These are phyloP conservation scores for Tetheella fluctuosa DNA, from an alignment of 2,888 invertebrate species.

Conservation along the genomic window DNA sequence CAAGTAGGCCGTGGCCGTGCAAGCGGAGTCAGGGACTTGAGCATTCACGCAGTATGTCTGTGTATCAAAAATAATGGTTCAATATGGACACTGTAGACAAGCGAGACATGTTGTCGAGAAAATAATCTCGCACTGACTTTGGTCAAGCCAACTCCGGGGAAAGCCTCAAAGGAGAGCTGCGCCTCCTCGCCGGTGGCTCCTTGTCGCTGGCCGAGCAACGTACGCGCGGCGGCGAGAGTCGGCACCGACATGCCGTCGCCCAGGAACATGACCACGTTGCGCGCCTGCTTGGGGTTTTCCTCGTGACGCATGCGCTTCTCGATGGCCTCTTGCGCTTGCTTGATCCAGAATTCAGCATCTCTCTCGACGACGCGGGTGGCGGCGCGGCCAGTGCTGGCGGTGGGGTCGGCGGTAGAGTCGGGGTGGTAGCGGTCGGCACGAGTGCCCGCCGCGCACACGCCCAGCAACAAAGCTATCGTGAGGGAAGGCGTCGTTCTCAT, in stretches of 20 bases:
- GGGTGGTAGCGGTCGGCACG: constrained; percentile 34
- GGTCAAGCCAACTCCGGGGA: constrained; percentile 84
- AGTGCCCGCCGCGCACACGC: constrained; percentile 10
- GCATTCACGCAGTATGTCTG: constrained; percentile 83
- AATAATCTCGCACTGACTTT: constrained; percentile 73
- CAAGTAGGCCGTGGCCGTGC: constrained; percentile 87
- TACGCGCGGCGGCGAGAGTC: constrained; percentile 86
- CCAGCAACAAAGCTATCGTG: neutral
- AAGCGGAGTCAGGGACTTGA: constrained; percentile 88
- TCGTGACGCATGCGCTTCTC: constrained; percentile 54
- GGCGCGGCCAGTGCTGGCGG: constrained; percentile 10
- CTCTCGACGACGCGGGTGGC: constrained; percentile 23
- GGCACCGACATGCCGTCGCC: constrained; percentile 91
- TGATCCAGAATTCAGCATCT: constrained; percentile 66
- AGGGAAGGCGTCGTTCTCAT: constrained; percentile 17
- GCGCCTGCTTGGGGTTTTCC: constrained; percentile 32
- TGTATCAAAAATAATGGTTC: neutral
- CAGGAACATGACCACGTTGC: constrained; percentile 88
- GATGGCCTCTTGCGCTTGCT: constrained; percentile 66
- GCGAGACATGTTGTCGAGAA: neutral
- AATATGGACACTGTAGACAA: neutral
- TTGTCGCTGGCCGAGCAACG: constrained; percentile 85
- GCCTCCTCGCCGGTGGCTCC: constrained; percentile 84
- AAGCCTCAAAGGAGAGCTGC: constrained; percentile 84
- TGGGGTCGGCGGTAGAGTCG: neutral